Evolutionary conservation across 2,113 vertebrate genomes (phyloP).

Genomic region (Nansenia antarctica): DNA sequence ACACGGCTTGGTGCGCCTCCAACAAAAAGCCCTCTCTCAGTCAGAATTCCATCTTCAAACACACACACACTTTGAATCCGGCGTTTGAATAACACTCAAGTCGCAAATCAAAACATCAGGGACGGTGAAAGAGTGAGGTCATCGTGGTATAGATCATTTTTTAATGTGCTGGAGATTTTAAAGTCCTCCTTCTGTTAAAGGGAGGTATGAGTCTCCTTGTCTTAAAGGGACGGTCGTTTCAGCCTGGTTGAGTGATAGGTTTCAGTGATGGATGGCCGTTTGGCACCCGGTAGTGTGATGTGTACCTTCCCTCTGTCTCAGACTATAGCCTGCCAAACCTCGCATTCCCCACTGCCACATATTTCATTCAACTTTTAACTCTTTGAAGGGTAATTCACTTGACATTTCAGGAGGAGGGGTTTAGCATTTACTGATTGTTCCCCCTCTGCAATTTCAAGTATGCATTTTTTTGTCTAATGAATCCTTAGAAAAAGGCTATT

Average conservation of each 20-base stretch:
- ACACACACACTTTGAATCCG: constrained; percentile 53
- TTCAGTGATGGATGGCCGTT: constrained; percentile 38
- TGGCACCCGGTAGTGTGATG: constrained; percentile 30
- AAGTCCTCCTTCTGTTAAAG: too few species aligned
- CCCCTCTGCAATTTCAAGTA: constrained; percentile 47
- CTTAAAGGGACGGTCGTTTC: constrained; percentile 50
- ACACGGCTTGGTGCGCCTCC: constrained; percentile 68
- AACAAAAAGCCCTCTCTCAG: constrained; percentile 69
- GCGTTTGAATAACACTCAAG: constrained; percentile 71
- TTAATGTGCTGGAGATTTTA: constrained; percentile 44
- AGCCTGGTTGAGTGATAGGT: constrained; percentile 72
- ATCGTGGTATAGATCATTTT: constrained; percentile 64
- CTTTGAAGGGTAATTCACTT: constrained; percentile 67
- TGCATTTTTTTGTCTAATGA: constrained; percentile 46
- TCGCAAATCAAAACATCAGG: constrained; percentile 72
- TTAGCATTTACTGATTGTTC: constrained; percentile 52
- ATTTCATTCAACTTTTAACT: constrained; percentile 76
- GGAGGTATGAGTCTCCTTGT: constrained; percentile 71
- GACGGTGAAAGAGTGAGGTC: constrained; percentile 68
- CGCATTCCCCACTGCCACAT: constrained; percentile 63
- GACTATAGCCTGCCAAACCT: constrained; percentile 62
- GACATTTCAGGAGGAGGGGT: constrained; percentile 60
- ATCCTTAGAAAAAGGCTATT: constrained; percentile 36
- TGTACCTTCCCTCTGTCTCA: background rate
- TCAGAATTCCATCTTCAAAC: constrained; percentile 65